phyloP scores from a whole-genome alignment of 2,888 invertebrate species.

The Leucoma salicis region DNA sequence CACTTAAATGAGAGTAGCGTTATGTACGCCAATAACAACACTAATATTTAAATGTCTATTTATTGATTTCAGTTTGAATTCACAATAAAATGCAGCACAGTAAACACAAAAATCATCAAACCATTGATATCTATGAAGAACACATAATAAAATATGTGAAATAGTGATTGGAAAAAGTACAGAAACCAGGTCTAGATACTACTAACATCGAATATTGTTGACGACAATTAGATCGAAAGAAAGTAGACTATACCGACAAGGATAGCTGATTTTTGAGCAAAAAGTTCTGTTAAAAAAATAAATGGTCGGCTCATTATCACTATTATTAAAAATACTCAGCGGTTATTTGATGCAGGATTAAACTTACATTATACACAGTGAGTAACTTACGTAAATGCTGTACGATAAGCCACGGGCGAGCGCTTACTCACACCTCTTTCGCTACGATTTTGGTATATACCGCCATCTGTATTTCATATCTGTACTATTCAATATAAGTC shows the following conservation, averaged over 20 bases:
- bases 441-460: constrained; percentile 30
- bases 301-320: constrained; percentile 64
- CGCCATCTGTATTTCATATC: constrained; percentile 32
- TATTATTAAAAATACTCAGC: constrained; percentile 72
- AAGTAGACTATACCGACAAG: constrained; percentile 56
- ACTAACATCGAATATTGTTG: constrained; percentile 67
- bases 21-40: constrained; percentile 60
- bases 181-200: constrained; percentile 57
- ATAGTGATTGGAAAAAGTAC: constrained; percentile 65
- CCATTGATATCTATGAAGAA: constrained; percentile 62
- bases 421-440: constrained; percentile 47
- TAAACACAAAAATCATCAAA: constrained; percentile 77
- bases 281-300: constrained; percentile 77
- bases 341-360: constrained; percentile 71
- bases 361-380: constrained; percentile 77
- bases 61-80: constrained; percentile 82
- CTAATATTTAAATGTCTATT: constrained; percentile 76
- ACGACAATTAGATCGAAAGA: constrained; percentile 52
- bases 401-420: constrained; percentile 74
- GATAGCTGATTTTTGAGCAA: constrained; percentile 76
- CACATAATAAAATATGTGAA: constrained; percentile 72
- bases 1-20: constrained; percentile 18
- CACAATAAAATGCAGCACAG: constrained; percentile 82
- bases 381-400: constrained; percentile 75
- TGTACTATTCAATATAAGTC: constrained; percentile 7